Percentiles rank a stretch among this genome's conserved stretches.
Conservation (phyloP, 2,888 invertebrate genomes). For the Phytoseiulus persimilis region DNA sequence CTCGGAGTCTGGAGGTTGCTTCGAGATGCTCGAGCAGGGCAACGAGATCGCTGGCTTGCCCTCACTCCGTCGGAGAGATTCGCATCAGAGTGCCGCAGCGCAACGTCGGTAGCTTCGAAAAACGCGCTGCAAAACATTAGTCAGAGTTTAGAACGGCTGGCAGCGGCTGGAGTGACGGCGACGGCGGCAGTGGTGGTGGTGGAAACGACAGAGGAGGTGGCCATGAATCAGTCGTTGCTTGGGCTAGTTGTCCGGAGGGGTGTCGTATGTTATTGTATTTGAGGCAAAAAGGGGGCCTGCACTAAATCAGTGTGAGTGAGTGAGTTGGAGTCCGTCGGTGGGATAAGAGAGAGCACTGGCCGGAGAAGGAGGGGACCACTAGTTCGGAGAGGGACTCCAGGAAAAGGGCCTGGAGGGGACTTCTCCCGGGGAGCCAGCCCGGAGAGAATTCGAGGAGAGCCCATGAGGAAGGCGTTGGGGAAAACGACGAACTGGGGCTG, state of each 20-base stretch:
- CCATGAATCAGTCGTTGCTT: constrained; percentile 5
- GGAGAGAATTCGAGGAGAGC: background rate
- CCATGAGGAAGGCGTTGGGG: background rate
- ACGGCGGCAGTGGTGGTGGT: background rate
- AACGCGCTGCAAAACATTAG: constrained; percentile 15
- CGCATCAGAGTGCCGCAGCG: background rate
- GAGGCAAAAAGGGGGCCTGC: constrained; percentile 35
- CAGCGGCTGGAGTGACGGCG: background rate
- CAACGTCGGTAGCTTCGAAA: background rate
- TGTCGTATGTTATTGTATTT: constrained; percentile 36
- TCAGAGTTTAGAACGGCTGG: constrained; percentile 30
- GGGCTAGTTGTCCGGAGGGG: constrained; percentile 17
- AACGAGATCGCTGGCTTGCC: too few species aligned
- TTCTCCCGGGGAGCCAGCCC: background rate
- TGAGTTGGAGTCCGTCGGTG: background rate
- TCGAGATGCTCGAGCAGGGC: too few species aligned
- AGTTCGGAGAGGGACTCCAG: background rate
- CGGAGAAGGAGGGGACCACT: background rate
- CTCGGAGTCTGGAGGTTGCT: too few species aligned
- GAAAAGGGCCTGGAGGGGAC: background rate
- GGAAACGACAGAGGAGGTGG: constrained; percentile 5
- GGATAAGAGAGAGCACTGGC: background rate
- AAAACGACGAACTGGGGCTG: background rate
- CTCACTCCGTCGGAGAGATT: background rate
- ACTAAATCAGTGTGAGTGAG: constrained; percentile 21